Conservation (phyloP, 2,888 invertebrate species). For the Chloromyia formosa region DNA sequence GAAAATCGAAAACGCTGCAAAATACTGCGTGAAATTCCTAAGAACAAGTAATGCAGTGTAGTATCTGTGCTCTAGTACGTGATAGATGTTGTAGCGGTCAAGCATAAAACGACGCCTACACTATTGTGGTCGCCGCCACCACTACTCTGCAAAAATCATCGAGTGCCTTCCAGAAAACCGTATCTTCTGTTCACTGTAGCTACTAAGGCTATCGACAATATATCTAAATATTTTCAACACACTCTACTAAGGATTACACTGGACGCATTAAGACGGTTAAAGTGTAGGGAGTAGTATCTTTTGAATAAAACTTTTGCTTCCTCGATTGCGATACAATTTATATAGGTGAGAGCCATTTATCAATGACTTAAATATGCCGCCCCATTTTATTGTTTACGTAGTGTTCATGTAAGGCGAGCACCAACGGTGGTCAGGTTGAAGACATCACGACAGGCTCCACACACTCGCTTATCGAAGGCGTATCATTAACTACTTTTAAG, state of each 20-base stretch:
- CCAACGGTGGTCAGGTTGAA: neutral
- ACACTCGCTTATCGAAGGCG: conserved; percentile 31
- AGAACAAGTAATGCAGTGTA: neutral
- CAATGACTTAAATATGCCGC: conserved; percentile 46
- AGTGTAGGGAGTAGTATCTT: conserved; percentile 21
- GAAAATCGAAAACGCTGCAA: conserved; percentile 24
- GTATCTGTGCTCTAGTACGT: conserved; percentile 18
- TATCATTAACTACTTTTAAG: conserved; percentile 44
- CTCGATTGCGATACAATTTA: conserved; percentile 37
- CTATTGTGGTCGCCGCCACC: neutral
- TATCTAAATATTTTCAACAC: conserved; percentile 20
- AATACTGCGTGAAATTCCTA: conserved; percentile 29
- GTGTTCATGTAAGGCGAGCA: neutral
- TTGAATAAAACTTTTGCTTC: conserved; percentile 35
- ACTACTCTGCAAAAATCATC: conserved; percentile 9
- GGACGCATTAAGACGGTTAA: conserved; percentile 11
- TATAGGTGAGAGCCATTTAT: conserved; percentile 47
- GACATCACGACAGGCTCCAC: conserved; percentile 36
- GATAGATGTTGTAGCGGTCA: conserved; percentile 34
- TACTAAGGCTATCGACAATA: neutral
- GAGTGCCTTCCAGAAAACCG: conserved; percentile 7
- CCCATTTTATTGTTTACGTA: conserved; percentile 46
- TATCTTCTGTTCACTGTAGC: conserved; percentile 7
- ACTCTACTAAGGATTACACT: conserved; percentile 11
- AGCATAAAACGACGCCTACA: conserved; percentile 28